Evolutionary conservation across 2,888 invertebrate species (phyloP), one percentile per base, ranked within the genome.

Genomic region (Euphydryas editha): DNA sequence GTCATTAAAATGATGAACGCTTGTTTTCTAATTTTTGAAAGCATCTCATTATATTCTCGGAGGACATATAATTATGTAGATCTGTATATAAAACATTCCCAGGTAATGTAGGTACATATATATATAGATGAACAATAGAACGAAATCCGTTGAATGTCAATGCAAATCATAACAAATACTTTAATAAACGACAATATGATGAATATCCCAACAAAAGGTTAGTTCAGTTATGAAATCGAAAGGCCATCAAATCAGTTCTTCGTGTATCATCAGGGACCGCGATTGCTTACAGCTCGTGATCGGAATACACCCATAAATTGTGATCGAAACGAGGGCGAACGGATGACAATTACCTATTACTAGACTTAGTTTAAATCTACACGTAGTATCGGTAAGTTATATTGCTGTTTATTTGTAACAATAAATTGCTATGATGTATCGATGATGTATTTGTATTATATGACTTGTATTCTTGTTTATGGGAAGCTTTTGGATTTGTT

Each of bases 271-370:
- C 24, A 15, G 24, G n/a, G 49, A 49, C 13, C 17, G 51, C 86
- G 82, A 86, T 87, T 85, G 87, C 85, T 85, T 81, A 80, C 75
- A 74, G 81, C 78, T 88, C 89, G 88, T 89, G 89, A 88, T 81
- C 83, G 78, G 83, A 72, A 85, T 86, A 81, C 82, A 81, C 82
- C 82, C 86, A 82, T 88, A 88, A 89, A 89, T 87, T 81, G 63
- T 62, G 67, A 68, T 46, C 55, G 70, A 69, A 72, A 51, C 70
- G 70, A 67, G 73, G 65, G 67, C 83, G 77, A 74, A 75, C 73
- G 81, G 84, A 85, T 85, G 85, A 88, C 88, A 87, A 88, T 88
- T 88, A 89, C 83, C 84, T 75, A 80, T 82, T 78, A 87, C 86
- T 87, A 86, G 85, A 76, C 63, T 65, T 66, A 64, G 69, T 51